phyloP scores from a whole-genome alignment of 2,113 vertebrate genomes.

The Dascyllus trimaculatus region DNA sequence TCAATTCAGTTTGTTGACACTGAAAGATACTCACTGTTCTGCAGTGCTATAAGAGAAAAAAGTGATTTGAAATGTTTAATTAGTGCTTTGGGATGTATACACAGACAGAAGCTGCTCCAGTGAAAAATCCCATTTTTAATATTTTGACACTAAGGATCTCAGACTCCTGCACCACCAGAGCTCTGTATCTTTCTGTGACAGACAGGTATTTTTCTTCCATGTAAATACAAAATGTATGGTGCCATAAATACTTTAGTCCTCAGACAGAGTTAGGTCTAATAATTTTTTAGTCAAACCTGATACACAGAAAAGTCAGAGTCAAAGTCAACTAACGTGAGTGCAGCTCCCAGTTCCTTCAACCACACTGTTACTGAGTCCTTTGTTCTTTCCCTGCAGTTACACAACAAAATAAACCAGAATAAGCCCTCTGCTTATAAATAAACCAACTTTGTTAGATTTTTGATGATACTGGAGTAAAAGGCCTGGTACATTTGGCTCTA shows the following conservation, averaged over 20 bases:
- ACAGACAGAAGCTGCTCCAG: neutral
- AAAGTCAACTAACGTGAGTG: neutral
- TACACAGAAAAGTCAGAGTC: neutral
- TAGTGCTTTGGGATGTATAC: neutral
- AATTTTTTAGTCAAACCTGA: neutral
- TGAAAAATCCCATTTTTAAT: neutral
- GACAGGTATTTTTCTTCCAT: neutral
- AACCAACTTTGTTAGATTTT: conserved; percentile 1
- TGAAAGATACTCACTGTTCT: neutral
- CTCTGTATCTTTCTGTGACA: conserved; percentile 5
- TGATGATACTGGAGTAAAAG: neutral
- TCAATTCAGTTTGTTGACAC: conserved; percentile 12
- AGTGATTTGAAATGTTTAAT: neutral
- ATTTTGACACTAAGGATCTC: neutral
- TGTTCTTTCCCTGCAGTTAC: neutral
- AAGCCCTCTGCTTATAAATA: neutral
- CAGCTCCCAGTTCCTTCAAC: neutral
- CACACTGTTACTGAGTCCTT: neutral
- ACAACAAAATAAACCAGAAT: neutral
- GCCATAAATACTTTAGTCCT: neutral
- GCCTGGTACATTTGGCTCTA: neutral
- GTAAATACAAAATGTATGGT: neutral
- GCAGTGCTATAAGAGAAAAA: neutral
- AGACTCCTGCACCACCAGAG: neutral
- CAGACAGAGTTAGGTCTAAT: neutral